Percentiles rank a stretch among this genome's conserved stretches.
These are phyloP conservation scores for Sinocyclocheilus grahami DNA, from an alignment of 2,113 vertebrate species.

Conservation along the genomic window DNA sequence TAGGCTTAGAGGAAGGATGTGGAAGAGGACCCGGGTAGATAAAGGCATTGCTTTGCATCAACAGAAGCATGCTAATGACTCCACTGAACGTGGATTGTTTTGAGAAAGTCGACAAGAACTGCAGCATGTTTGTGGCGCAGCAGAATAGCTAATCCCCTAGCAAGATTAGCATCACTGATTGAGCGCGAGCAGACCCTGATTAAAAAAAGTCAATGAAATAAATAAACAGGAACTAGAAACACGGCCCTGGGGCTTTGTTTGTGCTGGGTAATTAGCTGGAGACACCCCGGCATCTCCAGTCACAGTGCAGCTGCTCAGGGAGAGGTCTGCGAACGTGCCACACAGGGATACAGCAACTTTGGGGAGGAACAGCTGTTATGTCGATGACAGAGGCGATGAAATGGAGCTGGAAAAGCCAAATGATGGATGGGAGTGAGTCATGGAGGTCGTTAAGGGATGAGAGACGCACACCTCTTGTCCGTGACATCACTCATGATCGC, in stretches of 20 bases:
- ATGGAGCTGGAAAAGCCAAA: not conserved
- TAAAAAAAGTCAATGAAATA: constrained; percentile 50
- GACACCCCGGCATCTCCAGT: constrained; percentile 32
- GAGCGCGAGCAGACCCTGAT: constrained; percentile 43
- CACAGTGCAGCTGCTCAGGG: not conserved
- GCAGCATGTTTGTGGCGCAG: constrained; percentile 65
- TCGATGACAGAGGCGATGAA: not conserved
- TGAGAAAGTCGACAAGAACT: constrained; percentile 46
- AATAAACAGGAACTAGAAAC: constrained; percentile 50
- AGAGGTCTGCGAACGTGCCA: not conserved
- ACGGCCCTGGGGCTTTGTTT: constrained; percentile 70
- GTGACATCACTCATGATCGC: constrained; percentile 43
- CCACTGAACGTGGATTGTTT: constrained; percentile 60
- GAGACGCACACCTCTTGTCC: constrained; percentile 33
- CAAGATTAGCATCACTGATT: constrained; percentile 62
- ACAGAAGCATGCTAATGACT: constrained; percentile 64
- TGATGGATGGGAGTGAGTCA: constrained; percentile 24
- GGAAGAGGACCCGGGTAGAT: not conserved
- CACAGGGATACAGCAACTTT: constrained; percentile 6
- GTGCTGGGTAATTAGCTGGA: constrained; percentile 66
- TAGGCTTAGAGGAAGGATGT: not conserved
- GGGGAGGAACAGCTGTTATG: constrained; percentile 32
- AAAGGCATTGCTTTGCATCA: constrained; percentile 21
- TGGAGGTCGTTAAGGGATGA: constrained; percentile 36
- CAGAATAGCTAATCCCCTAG: constrained; percentile 65